A percentile compares a stretch with the other conserved stretches of the same genome.
These are phyloP conservation scores for Labrus mixtus DNA, from an alignment of 2,113 vertebrate species.

Conservation along the genomic window DNA sequence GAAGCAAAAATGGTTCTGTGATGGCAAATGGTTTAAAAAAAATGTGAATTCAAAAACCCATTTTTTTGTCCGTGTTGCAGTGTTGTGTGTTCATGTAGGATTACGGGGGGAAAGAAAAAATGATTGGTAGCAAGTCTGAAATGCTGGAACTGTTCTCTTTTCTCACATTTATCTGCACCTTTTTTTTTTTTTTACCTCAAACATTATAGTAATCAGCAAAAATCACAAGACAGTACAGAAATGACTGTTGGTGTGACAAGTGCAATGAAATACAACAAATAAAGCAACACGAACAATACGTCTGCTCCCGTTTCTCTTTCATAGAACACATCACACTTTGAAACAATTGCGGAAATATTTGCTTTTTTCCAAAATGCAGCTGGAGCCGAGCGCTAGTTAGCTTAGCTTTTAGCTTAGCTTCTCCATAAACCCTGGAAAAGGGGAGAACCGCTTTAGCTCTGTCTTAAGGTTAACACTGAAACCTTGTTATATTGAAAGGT, in stretches of 20 bases:
- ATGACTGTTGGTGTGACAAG: neutral
- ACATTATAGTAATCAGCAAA: neutral
- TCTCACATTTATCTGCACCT: neutral
- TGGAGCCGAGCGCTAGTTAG: neutral
- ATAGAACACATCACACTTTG: neutral
- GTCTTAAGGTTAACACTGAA: too few relatives aligned
- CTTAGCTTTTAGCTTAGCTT: too few relatives aligned
- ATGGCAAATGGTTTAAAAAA: too few relatives aligned
- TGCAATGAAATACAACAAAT: constrained; percentile 4
- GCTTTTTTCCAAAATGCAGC: neutral
- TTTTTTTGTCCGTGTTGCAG: too few relatives aligned
- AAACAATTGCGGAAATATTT: neutral
- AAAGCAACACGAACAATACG: neutral
- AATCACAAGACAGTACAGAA: neutral
- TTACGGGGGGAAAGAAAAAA: too few relatives aligned
- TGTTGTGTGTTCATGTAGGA: too few relatives aligned
- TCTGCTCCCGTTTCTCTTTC: neutral
- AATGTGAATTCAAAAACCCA: too few relatives aligned
- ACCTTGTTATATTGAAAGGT: too few relatives aligned
- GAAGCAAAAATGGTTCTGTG: too few relatives aligned
- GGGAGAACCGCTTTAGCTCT: too few relatives aligned
- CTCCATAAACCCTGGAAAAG: too few relatives aligned
- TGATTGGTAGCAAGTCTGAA: neutral
- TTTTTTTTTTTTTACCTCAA: neutral
- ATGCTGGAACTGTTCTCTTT: neutral